Evolutionary conservation across 2,888 invertebrate genomes (phyloP), one percentile per base, ranked within the genome.

Genomic region (Athrips mouffetella): DNA sequence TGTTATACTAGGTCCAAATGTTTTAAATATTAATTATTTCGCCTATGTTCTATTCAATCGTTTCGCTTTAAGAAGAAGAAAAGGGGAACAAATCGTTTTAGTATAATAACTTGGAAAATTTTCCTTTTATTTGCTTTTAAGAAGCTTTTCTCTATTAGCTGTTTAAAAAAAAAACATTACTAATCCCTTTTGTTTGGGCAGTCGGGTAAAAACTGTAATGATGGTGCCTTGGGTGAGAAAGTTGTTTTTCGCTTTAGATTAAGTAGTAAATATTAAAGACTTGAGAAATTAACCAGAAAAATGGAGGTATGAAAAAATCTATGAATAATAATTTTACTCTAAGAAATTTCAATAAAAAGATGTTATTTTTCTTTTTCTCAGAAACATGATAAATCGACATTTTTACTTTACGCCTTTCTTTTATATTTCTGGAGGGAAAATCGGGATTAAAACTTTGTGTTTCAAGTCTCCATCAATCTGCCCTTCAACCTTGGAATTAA

Each of bases 61-160:
- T 37, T 50, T 21, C 52, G 25, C 25, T 48, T 52, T 50, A 52
- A 48, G 50, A 40, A 49, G 45, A 21, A 49, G 51, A 55, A 57
- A n/a, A 61, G 54, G 53, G 53, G 53, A 51, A 46, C 39, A 41
- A 57, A 62, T 62, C 60, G 54, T 49, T 51, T 55, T 54, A 51
- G 53, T 57, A 59, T 60, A 63, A 61, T 63, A 63, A 60, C 57
- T 51, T 59, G 60, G 61, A 63, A 63, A 65, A 65, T 61, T 63
- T 57, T n/a, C n/a, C n/a, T n/a, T n/a, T n/a, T n/a, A n/a, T n/a
- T 61, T 62, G 65, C 61, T 65, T 62, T 59, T 61, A 59, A 59
- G 55, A 51, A 57, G 60, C 61, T 61, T 62, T 58, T 46, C 57
- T 50, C 42, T 61, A 60, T n/a, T n/a, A 62, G 59, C 60, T 48